A percentile compares a stretch with the other conserved stretches of the same genome.
Conservation (phyloP, 2,797 vertebrate species). For the Carcharodon carcharias region DNA sequence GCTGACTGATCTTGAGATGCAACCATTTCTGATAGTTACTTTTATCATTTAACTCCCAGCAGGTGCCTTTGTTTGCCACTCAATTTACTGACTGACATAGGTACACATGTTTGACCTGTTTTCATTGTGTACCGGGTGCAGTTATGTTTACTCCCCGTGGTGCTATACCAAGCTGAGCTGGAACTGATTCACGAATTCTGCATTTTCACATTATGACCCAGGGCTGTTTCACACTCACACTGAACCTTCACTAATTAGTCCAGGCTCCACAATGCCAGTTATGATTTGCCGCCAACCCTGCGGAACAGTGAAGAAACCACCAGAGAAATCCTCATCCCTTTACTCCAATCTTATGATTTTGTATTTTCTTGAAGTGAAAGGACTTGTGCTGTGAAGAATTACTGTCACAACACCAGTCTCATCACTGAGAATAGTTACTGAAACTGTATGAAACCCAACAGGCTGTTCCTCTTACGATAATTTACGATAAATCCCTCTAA, state of each 20-base stretch:
- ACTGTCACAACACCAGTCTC: background rate
- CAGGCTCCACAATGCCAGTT: background rate
- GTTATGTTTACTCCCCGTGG: background rate
- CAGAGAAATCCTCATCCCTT: background rate
- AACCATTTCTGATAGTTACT: background rate
- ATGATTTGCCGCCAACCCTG: background rate
- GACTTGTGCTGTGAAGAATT: conserved; percentile 1
- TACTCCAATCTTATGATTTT: background rate
- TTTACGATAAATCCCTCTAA: background rate
- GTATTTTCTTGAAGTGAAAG: background rate
- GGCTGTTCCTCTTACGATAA: background rate
- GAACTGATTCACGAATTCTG: conserved; percentile 7
- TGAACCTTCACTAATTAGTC: background rate
- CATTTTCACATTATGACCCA: background rate
- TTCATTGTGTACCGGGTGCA: background rate
- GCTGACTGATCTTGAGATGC: background rate
- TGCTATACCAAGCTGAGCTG: conserved; percentile 1
- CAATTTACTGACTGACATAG: background rate
- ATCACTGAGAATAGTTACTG: too few relatives aligned
- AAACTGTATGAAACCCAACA: background rate
- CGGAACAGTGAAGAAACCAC: background rate
- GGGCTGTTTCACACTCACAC: background rate
- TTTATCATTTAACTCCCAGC: background rate
- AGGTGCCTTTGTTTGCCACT: conserved; percentile 33
- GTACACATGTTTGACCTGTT: background rate